phyloP scores from a whole-genome alignment of 1,140 invertebrate genomes.

The Diorhabda carinulata region DNA sequence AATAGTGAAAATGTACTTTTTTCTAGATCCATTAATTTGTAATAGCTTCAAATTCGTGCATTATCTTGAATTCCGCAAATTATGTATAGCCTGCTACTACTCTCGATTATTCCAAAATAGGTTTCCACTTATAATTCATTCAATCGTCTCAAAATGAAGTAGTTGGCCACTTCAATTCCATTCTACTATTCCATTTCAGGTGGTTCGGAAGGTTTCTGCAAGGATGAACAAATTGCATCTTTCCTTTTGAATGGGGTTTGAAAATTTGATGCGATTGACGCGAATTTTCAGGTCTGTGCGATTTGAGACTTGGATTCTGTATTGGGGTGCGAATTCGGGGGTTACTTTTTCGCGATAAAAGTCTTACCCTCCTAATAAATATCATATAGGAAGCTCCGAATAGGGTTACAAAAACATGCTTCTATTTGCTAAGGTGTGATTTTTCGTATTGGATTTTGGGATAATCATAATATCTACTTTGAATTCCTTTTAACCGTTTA shows the following conservation, averaged over 20 bases:
- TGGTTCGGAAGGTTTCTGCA: constrained; percentile 1
- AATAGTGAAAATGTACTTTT: no score
- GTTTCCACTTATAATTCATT: no score
- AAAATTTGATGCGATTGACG: constrained; percentile 15
- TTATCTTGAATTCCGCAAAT: no score
- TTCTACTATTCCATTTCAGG: constrained; percentile 5
- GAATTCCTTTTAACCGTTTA: neutral
- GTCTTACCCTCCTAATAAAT: neutral
- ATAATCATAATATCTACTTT: neutral
- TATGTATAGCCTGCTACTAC: no score
- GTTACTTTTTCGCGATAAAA: neutral
- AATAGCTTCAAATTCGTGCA: no score
- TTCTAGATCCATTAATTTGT: no score
- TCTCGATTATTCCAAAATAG: no score
- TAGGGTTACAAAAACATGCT: neutral
- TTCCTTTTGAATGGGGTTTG: constrained; percentile 13
- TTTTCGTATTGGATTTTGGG: neutral
- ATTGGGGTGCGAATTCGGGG: constrained; percentile 1
- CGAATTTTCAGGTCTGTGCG: constrained; percentile 8
- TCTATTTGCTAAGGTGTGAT: neutral
- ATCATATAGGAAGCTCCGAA: neutral
- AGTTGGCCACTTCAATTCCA: constrained; percentile 1
- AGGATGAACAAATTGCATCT: constrained; percentile 16
- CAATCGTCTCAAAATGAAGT: neutral
- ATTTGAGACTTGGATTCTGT: neutral